Percentiles rank a stretch among this genome's conserved stretches.
These are phyloP conservation scores for Hedychridium roseum DNA, from an alignment of 2,888 invertebrate genomes.

Conservation along the genomic window DNA sequence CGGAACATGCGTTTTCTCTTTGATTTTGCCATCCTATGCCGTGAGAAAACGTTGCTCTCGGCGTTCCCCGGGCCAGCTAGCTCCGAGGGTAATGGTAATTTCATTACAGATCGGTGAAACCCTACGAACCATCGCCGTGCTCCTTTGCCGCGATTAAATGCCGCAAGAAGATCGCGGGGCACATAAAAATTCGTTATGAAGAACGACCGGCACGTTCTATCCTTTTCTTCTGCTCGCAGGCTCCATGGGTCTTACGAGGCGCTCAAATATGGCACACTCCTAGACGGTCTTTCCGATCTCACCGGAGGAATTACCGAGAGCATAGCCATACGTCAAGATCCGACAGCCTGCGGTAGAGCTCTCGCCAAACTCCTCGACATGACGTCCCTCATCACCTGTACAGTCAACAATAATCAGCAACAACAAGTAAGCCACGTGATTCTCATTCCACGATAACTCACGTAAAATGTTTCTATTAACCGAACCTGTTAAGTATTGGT, in stretches of 20 bases:
- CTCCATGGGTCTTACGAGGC: slow-evolving; percentile 94
- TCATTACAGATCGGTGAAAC: no score
- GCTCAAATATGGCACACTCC: slow-evolving; percentile 86
- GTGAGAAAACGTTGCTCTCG: slow-evolving; percentile 15
- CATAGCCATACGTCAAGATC: slow-evolving; percentile 75
- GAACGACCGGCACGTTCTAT: no score
- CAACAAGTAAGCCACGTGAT: slow-evolving; percentile 37
- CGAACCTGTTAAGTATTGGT: no score
- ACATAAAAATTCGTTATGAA: no score
- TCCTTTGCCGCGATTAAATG: no score
- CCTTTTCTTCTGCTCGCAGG: slow-evolving; percentile 68
- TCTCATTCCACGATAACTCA: not conserved
- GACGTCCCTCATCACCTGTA: slow-evolving; percentile 85
- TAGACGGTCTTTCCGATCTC: slow-evolving; percentile 87
- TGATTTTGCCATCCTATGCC: slow-evolving; percentile 1
- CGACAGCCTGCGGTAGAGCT: slow-evolving; percentile 73
- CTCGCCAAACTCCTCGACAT: slow-evolving; percentile 78
- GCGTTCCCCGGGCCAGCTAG: no score
- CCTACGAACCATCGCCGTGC: no score
- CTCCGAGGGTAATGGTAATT: no score
- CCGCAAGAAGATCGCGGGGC: no score
- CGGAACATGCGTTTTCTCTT: slow-evolving; percentile 18
- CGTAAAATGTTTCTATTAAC: not conserved
- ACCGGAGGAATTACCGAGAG: slow-evolving; percentile 90
- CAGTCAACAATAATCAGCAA: slow-evolving; percentile 68